Evolutionary conservation across 64 coral and sea anemone species (phyloP), one percentile per base, ranked within the genome.

Genomic region (Pocillopora damicornis): DNA sequence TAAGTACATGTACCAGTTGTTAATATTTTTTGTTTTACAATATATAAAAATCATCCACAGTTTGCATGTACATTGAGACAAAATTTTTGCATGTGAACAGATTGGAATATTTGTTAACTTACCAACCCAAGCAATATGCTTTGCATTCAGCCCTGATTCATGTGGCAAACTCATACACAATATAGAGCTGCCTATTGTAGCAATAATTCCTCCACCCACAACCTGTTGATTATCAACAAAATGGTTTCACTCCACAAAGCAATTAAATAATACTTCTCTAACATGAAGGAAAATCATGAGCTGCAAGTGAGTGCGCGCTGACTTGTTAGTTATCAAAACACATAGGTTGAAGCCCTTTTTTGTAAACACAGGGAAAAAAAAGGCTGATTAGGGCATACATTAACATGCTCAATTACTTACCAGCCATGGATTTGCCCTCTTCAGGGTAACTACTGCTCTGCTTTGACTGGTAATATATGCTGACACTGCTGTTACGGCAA

Each of bases 121-220:
- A 98, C 96, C 96, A 81, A 89, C 89, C 96, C 96, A 99, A 26
- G 96, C 93, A 1, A 99, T 30, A 61, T 99, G 96, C 79, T 99
- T 99, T 10, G 82, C 90, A 88, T 99, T 99, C 42, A 99, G 37
- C 51, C 96, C 93, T 68, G 96, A 82, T 15, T 91, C 93, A 89
- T 99, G 95, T 6, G 93, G 93, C 57, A 99, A 79, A 72, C 93
- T 92, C 88, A 92, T 90, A 18, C 93, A 95, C 15, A 99, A 57
- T 60, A 99, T 99, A 25, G 96, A 99, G 13, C 83, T 94, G 22
- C 87, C 96, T 75, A 99, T 93, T 14, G 88, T 99, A 78, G 96
- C 96, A 42, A 99, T 77, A 82, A 99, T 92, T 42, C 96, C 90
- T 76, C 96, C 96, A 93, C 96, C 96, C 80, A 99, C 88, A 77